Base-by-base conservation (phyloP, 2,888 invertebrate species). In the Parascotia fuliginaria region DNA sequence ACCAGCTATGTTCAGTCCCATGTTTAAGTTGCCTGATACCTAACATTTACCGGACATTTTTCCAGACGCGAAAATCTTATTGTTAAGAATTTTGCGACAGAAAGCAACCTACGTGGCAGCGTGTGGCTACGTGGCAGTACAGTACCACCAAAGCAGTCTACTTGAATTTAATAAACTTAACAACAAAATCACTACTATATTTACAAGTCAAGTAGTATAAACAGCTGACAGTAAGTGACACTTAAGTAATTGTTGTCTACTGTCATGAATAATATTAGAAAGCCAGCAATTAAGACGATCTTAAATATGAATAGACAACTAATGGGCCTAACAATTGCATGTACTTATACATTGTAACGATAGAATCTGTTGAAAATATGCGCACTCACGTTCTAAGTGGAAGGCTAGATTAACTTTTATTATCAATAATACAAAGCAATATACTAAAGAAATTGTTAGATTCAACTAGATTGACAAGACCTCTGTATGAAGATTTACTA, bases 251-350 rank as follows among this genome's bases (percentile, higher is more conserved):
- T 39, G 16, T 29, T 12, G 11, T 12, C 28, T 29, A 29, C 12
- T 29, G 15, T 15, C 29, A 40, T 29, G 29, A 40, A 40, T 29
- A 31, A 19, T 19, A 19, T 41, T 41, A 41, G 41, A 41, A 41
- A 41, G 41, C 22, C 19, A 22, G 13, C 13, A 6, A 24, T 24
- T 24, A 24, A 24, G 7, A 24, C 7, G 24, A 24, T 7, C 24
- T 11, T 29, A 29, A 29, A 29, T 29, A 29, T 29, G 29, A 29
- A 29, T 11, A 29, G 11, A 11, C 5, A 29, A 1, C 11, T 29
- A 3, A 29, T 29, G 1, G 11, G 1, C 1, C 29, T 29, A 11
- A 11, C 7, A 24, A 24, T 24, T 24, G 4, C 24, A 24, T 7
- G 24, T 24, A 7, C 24, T 24, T 24, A 24, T 29, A 3, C n/a